phyloP scores from a whole-genome alignment of 2,113 vertebrate genomes.

The Entomyzon cyanotis region DNA sequence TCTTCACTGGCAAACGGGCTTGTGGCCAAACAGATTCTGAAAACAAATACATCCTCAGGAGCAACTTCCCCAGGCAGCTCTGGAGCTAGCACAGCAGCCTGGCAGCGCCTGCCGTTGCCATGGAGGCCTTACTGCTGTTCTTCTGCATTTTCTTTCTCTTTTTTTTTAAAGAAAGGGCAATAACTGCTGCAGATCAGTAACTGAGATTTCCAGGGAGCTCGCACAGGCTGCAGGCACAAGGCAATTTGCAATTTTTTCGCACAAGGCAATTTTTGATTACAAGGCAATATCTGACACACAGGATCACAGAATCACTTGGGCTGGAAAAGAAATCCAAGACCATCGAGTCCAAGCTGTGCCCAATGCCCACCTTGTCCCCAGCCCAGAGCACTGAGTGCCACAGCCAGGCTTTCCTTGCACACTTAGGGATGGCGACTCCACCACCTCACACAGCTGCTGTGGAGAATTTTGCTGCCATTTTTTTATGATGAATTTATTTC shows the following conservation, averaged over 20 bases:
- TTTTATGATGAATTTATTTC: not conserved
- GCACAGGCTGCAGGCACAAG: not conserved
- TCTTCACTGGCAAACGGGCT: rapidly evolving
- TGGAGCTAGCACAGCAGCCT: not conserved
- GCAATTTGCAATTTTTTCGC: not conserved
- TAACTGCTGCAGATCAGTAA: rapidly evolving
- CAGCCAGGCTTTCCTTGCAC: rapidly evolving
- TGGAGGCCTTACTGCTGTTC: not conserved
- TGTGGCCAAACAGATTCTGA: rapidly evolving
- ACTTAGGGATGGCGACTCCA: not conserved
- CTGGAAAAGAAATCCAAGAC: rapidly evolving
- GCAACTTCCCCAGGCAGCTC: not conserved
- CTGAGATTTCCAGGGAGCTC: rapidly evolving
- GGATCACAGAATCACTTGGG: rapidly evolving
- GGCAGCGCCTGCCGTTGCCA: conserved; percentile 37
- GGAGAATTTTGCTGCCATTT: not conserved
- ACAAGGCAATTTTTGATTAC: not conserved
- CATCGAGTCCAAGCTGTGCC: rapidly evolving
- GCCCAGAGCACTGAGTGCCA: not conserved
- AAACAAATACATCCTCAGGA: not conserved
- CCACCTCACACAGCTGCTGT: not conserved
- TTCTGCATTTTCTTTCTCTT: not conserved
- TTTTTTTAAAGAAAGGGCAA: rapidly evolving
- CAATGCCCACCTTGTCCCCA: not conserved
- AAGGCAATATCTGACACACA: not conserved